These are phyloP conservation scores for Pionites leucogaster DNA, from an alignment of 2,113 vertebrate genomes.

Conservation along the genomic window DNA sequence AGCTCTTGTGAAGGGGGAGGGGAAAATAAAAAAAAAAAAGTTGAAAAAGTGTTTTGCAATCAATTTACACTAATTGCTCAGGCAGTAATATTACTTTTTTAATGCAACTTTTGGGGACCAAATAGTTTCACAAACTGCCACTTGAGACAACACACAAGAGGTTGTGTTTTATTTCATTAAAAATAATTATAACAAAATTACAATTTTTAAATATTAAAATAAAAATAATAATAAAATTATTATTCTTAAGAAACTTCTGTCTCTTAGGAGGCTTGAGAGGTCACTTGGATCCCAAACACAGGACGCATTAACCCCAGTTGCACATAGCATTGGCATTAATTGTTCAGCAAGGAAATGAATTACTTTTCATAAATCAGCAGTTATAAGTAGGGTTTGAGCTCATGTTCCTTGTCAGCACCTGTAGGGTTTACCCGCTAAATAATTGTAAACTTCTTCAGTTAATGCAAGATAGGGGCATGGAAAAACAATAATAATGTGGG, in stretches of 20 bases:
- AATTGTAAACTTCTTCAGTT: neutral
- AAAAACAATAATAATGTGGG: neutral
- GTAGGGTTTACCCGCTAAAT: neutral
- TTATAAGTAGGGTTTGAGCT: neutral
- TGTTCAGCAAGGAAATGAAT: neutral
- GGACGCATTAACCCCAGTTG: neutral
- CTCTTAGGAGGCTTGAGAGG: neutral
- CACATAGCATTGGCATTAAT: neutral
- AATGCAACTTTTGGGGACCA: neutral
- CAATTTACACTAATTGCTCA: neutral
- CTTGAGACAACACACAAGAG: rapidly evolving
- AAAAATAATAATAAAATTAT: neutral
- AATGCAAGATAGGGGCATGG: neutral
- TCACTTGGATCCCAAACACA: neutral
- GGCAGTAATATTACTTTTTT: neutral
- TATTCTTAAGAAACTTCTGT: neutral
- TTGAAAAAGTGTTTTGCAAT: neutral
- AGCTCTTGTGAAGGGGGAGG: neutral
- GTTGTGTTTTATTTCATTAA: neutral
- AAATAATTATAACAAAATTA: neutral
- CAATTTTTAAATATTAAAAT: neutral
- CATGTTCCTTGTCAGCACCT: neutral
- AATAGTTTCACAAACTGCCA: neutral
- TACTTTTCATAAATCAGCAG: neutral
- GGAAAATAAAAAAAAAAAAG: neutral